Evolutionary conservation across 2,888 invertebrate species (phyloP).

Genomic region (Pristionchus mayeri): DNA sequence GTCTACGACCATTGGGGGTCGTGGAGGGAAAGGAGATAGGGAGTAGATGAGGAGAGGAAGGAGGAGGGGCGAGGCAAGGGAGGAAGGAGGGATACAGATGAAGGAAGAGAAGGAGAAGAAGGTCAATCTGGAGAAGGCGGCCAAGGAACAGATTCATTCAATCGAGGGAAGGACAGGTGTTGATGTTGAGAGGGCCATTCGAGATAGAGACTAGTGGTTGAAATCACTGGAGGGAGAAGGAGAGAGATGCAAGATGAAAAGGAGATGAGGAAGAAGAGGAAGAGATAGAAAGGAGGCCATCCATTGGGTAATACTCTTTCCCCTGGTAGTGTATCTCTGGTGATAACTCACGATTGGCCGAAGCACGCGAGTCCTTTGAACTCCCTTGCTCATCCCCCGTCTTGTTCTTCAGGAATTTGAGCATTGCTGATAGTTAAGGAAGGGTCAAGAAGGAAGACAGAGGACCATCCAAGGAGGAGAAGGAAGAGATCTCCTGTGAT

Average conservation of each 20-base stretch:
- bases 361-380: conserved; percentile 1
- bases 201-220: not conserved
- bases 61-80: not conserved
- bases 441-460: not conserved
- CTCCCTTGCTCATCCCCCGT: conserved; percentile 39
- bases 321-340: too few relatives aligned
- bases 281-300: not conserved
- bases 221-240: not conserved
- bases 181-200: too few relatives aligned
- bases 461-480: not conserved
- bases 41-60: not conserved
- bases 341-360: conserved; percentile 31
- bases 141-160: not conserved
- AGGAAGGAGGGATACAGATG: not conserved
- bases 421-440: not conserved
- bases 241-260: too few relatives aligned
- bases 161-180: not conserved
- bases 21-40: not conserved
- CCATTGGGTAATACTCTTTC: too few relatives aligned
- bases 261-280: not conserved
- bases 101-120: not conserved
- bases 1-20: not conserved
- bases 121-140: not conserved
- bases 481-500: not conserved
- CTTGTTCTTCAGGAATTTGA: conserved; percentile 45